A percentile compares a stretch with the other conserved stretches of the same genome.
Conservation (phyloP, 2,113 vertebrate species). For the Triplophysa rosa region DNA sequence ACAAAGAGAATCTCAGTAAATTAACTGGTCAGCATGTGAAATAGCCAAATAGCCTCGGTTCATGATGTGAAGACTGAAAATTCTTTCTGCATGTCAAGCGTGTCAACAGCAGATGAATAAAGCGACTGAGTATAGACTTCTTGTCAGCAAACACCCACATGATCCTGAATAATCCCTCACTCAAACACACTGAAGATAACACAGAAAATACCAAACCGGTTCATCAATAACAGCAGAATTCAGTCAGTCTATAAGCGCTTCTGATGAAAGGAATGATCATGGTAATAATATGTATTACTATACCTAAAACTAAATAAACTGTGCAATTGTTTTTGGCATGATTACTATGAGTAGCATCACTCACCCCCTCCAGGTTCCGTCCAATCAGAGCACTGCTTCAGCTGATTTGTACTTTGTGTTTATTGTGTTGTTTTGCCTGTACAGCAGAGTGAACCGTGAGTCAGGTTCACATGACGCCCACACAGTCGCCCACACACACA, state of each 20-base stretch:
- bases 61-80: no score
- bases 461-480: conserved; percentile 52
- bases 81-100: no score
- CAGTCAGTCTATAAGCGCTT: no score
- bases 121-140: conserved; percentile 23
- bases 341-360: background rate
- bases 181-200: conserved; percentile 11
- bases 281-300: no score
- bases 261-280: no score
- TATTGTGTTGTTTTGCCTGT: conserved; percentile 46
- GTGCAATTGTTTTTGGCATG: background rate
- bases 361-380: background rate
- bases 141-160: conserved; percentile 71
- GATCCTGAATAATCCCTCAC: conserved; percentile 51
- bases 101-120: no score
- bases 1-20: background rate
- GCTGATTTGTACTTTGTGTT: conserved; percentile 39
- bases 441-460: conserved; percentile 48
- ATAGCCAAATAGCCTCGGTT: no score
- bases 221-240: no score
- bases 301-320: no score
- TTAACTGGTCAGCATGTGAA: background rate
- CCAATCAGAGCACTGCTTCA: background rate
- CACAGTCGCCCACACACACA: conserved; percentile 47
- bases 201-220: no score